Conservation (phyloP, 2,797 vertebrate genomes). For the Champsocephalus esox region DNA sequence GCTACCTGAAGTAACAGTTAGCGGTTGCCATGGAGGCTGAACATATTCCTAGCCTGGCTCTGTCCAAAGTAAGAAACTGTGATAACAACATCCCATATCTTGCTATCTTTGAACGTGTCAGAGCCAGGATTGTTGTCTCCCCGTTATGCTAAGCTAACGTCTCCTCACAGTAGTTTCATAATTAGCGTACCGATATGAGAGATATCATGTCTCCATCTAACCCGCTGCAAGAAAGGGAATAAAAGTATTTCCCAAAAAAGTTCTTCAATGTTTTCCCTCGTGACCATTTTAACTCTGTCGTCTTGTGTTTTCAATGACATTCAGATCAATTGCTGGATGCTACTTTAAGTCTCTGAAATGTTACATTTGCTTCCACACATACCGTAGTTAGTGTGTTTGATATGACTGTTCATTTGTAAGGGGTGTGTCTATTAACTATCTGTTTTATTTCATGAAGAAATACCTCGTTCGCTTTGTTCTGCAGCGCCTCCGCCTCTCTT, state of each 20-base stretch:
- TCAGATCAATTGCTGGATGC: constrained; percentile 68
- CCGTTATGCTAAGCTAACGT: not conserved
- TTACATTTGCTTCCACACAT: constrained; percentile 18
- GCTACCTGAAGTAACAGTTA: not conserved
- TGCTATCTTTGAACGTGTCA: not conserved
- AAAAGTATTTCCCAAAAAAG: not conserved
- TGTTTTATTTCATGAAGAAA: constrained; percentile 39
- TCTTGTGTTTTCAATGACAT: constrained; percentile 35
- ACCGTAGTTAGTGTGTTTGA: constrained; percentile 29
- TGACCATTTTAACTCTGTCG: not conserved
- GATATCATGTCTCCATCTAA: not conserved
- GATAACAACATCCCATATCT: not conserved
- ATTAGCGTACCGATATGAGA: not conserved
- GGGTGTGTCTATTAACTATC: constrained; percentile 5
- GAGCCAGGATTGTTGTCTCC: not conserved
- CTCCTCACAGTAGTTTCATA: not conserved
- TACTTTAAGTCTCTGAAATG: constrained; percentile 49
- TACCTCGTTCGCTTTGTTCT: constrained; percentile 96
- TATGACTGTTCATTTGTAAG: constrained; percentile 26
- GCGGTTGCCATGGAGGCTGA: not conserved
- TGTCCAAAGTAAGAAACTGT: too few species aligned
- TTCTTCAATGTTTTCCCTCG: not conserved
- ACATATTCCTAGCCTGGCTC: too few species aligned
- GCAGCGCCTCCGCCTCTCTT: constrained; percentile 88
- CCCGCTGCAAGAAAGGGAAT: not conserved